Evolutionary conservation across 2,113 vertebrate genomes (phyloP).

Genomic region (Chamaea fasciata): DNA sequence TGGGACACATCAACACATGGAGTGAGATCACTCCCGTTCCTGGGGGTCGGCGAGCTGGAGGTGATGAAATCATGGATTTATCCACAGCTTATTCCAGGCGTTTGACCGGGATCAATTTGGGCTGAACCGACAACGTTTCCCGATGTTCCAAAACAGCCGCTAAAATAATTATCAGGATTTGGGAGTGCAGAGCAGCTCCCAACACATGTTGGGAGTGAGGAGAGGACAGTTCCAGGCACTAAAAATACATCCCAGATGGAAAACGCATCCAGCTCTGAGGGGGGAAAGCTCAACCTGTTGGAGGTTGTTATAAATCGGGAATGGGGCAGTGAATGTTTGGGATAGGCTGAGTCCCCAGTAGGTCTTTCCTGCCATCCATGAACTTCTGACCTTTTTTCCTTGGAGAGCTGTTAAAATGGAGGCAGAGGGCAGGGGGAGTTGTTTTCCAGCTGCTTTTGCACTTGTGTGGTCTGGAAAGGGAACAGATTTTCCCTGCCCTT

Average conservation of each 20-base stretch:
- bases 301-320: constrained; percentile 70
- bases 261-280: constrained; percentile 64
- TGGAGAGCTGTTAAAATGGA: constrained; percentile 86
- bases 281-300: constrained; percentile 38
- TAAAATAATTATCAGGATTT: constrained; percentile 71
- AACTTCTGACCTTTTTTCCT: constrained; percentile 92
- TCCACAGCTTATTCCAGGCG: constrained; percentile 76
- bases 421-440: constrained; percentile 90
- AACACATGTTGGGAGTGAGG: constrained; percentile 68
- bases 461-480: constrained; percentile 96
- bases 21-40: constrained; percentile 75
- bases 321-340: constrained; percentile 72
- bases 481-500: constrained; percentile 61
- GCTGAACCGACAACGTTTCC: not conserved
- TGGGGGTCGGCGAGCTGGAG: constrained; percentile 56
- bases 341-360: constrained; percentile 76
- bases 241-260: constrained; percentile 73
- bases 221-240: constrained; percentile 52
- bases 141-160: constrained; percentile 69
- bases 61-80: constrained; percentile 87
- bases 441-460: constrained; percentile 85
- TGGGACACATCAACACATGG: constrained; percentile 75
- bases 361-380: constrained; percentile 86
- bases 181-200: constrained; percentile 58
- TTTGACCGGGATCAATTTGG: constrained; percentile 72